phyloP scores from a whole-genome alignment of 2,888 invertebrate species.

The Drosophila bunnanda region DNA sequence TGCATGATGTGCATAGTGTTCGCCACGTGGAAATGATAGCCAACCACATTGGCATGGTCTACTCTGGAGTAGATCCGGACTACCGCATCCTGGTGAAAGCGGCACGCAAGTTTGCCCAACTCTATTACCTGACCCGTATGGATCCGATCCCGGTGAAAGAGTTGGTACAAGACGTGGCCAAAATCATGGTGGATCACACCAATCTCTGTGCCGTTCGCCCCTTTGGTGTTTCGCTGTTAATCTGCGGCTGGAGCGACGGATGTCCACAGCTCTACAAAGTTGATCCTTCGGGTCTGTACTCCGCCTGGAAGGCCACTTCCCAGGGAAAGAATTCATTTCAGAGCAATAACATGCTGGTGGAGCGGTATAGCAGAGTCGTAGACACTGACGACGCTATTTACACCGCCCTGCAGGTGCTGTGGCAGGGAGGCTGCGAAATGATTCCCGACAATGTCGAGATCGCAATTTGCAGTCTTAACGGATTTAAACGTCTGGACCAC shows the following conservation, averaged over 20 bases:
- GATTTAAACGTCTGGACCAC: constrained; percentile 95
- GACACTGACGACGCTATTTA: constrained; percentile 99
- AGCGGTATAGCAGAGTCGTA: constrained; percentile 97
- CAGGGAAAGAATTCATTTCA: constrained; percentile 99
- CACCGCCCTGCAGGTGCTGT: constrained; percentile 98
- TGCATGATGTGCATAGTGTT: constrained; percentile 98
- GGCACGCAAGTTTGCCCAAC: constrained; percentile 97
- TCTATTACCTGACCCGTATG: constrained; percentile 95
- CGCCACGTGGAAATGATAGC: constrained; percentile 98
- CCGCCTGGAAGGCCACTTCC: constrained; percentile 99
- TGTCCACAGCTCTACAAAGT: constrained; percentile 98
- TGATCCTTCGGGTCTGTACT: constrained; percentile 99
- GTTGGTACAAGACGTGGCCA: constrained; percentile 97
- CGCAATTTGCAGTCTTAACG: constrained; percentile 95
- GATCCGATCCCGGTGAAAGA: constrained; percentile 98
- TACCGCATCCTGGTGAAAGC: constrained; percentile 94
- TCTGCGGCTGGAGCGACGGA: constrained; percentile 98
- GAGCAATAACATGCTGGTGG: constrained; percentile 99
- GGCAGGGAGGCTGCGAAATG: constrained; percentile 99
- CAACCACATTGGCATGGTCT: constrained; percentile 98
- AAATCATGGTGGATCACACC: constrained; percentile 99
- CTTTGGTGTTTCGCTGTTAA: constrained; percentile 98
- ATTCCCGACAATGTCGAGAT: constrained; percentile 99
- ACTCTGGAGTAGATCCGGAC: constrained; percentile 97
- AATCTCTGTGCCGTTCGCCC: constrained; percentile 99